Base-by-base conservation (phyloP, 1,140 invertebrate species). In the Zaprionus vittiger region DNA sequence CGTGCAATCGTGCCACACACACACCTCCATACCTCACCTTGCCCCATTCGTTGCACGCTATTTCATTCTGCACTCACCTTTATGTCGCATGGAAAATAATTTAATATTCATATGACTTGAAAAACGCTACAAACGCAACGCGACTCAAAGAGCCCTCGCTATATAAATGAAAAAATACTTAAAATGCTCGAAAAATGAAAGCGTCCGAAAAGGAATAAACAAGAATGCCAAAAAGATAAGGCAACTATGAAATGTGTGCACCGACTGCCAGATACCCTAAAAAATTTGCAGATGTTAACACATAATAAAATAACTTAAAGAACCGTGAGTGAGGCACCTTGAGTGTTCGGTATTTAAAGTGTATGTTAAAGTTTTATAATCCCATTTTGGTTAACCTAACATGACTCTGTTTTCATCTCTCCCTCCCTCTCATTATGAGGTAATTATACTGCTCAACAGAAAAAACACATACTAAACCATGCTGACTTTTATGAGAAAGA, bases 31-130 rank as follows among this genome's bases (percentile, higher is more conserved):
- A 15, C 12, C 14, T 38, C 38, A 41, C 38, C 38, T 41, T 41
- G 14, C n/a, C n/a, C 2, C 41, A 47, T 47, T 1, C 9, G 3
- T 22, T n/a, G 12, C 24, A 38, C 26, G 37, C 70, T 52, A 44
- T 55, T 28, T 44, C 55, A 65, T 44, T 62, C 49, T 56, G 69
- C 64, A 64, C 59, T 65, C 62, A 65, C 47, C 70, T 69, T 71
- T 56, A 17, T 55, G 52, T n/a, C 69, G 31, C 49, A 47, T 56
- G 57, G 61, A 74, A 64, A 64, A 64, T 74, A 81, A 73, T 86
- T 87, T 87, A 68, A 89, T 84, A 83, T 81, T 81, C 78, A 89
- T 80, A 72, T 67, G 80, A 74, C 77, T 68, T 80, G 79, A 76
- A 55, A 80, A 78, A 71, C 59, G 77, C 64, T 62, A 68, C 82